Conservation (phyloP, 1,140 invertebrate species). For the Pantala flavescens region DNA sequence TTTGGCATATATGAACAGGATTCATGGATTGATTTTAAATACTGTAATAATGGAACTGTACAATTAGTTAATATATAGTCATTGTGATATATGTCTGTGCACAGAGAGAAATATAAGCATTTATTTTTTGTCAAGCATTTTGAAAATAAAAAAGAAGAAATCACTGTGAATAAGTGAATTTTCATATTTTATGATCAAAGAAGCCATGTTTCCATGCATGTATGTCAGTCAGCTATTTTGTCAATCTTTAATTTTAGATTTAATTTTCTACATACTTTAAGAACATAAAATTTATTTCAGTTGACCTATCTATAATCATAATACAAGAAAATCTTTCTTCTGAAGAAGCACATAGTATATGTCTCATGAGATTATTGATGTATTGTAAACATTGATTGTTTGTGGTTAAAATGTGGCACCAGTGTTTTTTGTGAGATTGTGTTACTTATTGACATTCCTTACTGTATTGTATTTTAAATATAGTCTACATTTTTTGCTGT, state of each 20-base stretch:
- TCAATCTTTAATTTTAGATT: not conserved
- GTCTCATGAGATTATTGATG: not conserved
- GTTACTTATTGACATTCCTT: conserved; percentile 1
- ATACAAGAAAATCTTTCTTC: not conserved
- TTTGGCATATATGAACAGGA: not conserved
- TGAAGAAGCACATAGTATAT: not conserved
- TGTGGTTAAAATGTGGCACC: not conserved
- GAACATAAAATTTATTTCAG: not conserved
- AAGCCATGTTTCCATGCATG: conserved; percentile 5
- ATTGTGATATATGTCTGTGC: not conserved
- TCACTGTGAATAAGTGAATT: not conserved
- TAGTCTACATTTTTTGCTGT: not conserved
- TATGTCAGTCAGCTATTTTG: not conserved
- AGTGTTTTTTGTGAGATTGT: not conserved
- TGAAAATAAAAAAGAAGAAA: not conserved
- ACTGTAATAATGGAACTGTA: not conserved
- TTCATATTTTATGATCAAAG: not conserved
- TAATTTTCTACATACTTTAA: not conserved
- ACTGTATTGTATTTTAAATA: not conserved
- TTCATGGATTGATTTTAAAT: no score
- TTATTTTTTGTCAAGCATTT: conserved; percentile 10
- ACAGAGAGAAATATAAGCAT: not conserved
- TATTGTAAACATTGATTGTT: not conserved
- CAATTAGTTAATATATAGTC: not conserved
- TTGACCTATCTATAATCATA: not conserved